Evolutionary conservation across 2,797 vertebrate species (phyloP).

Genomic region (Pangasius larnaudii): DNA sequence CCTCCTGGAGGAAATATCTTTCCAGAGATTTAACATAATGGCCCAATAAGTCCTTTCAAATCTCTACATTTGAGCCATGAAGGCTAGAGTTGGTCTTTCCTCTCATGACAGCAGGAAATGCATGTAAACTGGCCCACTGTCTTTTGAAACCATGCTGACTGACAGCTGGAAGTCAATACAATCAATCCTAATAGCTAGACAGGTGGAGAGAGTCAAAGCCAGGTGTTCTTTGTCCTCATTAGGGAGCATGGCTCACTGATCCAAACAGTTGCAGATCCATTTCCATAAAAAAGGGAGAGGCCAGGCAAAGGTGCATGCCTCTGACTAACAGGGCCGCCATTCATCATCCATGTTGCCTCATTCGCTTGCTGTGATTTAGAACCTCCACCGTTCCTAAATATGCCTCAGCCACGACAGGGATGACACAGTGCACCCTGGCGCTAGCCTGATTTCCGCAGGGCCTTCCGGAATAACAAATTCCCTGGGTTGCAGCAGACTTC

Average conservation of each 20-base stretch:
- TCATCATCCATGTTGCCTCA: conserved; percentile 56
- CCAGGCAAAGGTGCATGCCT: conserved; percentile 54
- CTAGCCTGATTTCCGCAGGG: conserved; percentile 31
- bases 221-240: conserved; percentile 66
- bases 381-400: conserved; percentile 70
- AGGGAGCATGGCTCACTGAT: conserved; percentile 60
- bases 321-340: conserved; percentile 52
- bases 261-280: conserved; percentile 61
- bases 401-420: conserved; percentile 54
- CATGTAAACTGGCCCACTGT: conserved; percentile 50
- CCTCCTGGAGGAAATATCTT: neutral
- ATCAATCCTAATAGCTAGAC: conserved; percentile 77
- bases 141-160: conserved; percentile 66
- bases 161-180: conserved; percentile 69
- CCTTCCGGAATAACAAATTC: conserved; percentile 30
- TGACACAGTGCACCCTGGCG: conserved; percentile 21
- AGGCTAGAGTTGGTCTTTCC: neutral
- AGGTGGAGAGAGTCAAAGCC: conserved; percentile 67
- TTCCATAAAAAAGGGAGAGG: conserved; percentile 64
- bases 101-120: conserved; percentile 25
- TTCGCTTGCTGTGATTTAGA: conserved; percentile 66
- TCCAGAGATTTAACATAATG: conserved; percentile 4
- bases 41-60: neutral
- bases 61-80: conserved; percentile 11
- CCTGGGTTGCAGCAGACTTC: conserved; percentile 29